Evolutionary conservation across 2,888 invertebrate genomes (phyloP).

Genomic region (Bedellia somnulentella): DNA sequence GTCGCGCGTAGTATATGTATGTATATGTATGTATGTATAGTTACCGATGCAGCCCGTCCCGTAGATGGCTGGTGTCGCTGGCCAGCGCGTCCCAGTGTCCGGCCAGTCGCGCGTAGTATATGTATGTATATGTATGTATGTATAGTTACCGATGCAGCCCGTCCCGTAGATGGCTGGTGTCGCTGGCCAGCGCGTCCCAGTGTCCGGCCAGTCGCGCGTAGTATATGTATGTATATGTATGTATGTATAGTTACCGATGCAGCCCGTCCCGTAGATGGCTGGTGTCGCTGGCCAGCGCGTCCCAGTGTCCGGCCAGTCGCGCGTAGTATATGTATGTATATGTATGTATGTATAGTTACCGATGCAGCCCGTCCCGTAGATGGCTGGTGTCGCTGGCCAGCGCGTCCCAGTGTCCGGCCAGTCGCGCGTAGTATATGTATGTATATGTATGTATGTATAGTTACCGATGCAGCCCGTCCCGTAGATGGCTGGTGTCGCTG

Average conservation of each 20-base stretch:
- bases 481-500: not conserved
- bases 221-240: no score
- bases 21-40: no score
- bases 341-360: no score
- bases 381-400: constrained; percentile 9
- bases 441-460: no score
- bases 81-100: constrained; percentile 95
- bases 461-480: not conserved
- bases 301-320: constrained; percentile 95
- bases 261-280: constrained; percentile 94
- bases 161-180: constrained; percentile 91
- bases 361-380: not conserved
- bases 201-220: constrained; percentile 95
- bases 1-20: constrained; percentile 91
- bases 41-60: constrained; percentile 86
- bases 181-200: constrained; percentile 87
- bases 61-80: constrained; percentile 85
- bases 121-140: no score
- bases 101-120: constrained; percentile 92
- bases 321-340: no score
- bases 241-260: no score
- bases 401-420: constrained; percentile 96
- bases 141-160: constrained; percentile 82
- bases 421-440: constrained; percentile 91
- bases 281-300: constrained; percentile 82